Evolutionary conservation across 2,113 vertebrate species (phyloP), one percentile per base, ranked within the genome.

Genomic region (Leptobrachium ailaonicum): DNA sequence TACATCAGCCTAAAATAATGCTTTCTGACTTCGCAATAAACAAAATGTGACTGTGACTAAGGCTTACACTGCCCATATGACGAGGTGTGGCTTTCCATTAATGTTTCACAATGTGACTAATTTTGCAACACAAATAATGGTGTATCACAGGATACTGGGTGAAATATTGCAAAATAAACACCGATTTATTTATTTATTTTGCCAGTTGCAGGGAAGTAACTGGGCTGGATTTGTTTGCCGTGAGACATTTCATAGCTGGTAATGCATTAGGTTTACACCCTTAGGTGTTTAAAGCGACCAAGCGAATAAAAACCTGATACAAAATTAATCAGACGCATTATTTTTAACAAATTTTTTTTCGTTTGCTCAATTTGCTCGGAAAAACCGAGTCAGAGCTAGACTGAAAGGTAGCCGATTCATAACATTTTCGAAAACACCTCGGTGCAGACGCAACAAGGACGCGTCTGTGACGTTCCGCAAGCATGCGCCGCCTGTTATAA

Each of bases 61-160:
- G 12, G 41, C 71, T 50, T 9, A 72, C 6, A 71, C 60, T 7
- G 54, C 32, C 45, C 45, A 50, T 70, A 62, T 60, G 66, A 2
- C 44, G 45, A 78, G 76, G 76, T 78, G 54, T 78, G 67, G 67
- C 12, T 10, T 62, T 44, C 53, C 67, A 78, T 12, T 41, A 47
- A 12, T 45, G 66, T 45, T 47, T 70, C 54, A 9, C 20, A 60
- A 32, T 5, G 8, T 62, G 43, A 58, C 41, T 45, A 78, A 78
- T 69, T 43, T 6, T 10, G 6, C 42, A 44, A 44, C 42, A 44
- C 14, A 13, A 44, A 62, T 71, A 58, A 70, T 60, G 11, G 47
- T 68, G 50, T 78, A 68, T 50, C n/a, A 71, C 8, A 71, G 47
- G 54, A 47, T 43, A 78, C 2, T 71, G 11, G 5, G 4, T 41